Conservation (phyloP, 1,140 invertebrate genomes). For the Hypothenemus hampei region DNA sequence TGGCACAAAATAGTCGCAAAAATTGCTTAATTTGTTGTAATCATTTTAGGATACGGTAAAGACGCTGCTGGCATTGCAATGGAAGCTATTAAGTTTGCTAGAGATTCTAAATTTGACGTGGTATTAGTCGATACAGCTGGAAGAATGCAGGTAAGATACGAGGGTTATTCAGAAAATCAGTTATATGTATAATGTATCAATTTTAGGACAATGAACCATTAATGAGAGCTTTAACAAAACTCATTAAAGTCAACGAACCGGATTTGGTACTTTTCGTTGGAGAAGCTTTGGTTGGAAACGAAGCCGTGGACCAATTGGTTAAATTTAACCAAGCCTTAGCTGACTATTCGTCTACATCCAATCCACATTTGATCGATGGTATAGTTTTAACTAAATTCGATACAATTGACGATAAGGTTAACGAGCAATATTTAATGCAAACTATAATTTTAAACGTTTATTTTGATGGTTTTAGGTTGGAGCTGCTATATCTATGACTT, state of each 20-base stretch:
- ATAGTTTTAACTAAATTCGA: constrained; percentile 99
- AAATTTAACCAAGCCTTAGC: constrained; percentile 98
- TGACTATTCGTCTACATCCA: constrained; percentile 75
- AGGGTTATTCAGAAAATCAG: background rate
- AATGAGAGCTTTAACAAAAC: constrained; percentile 93
- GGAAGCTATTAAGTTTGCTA: constrained; percentile 89
- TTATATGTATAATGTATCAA: background rate
- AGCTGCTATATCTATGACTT: constrained; percentile 99
- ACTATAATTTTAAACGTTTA: background rate
- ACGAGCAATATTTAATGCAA: too few species aligned
- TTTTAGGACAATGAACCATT: constrained; percentile 89
- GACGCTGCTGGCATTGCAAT: constrained; percentile 97
- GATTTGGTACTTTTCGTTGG: constrained; percentile 98
- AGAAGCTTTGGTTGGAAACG: constrained; percentile 99
- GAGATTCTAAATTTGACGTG: constrained; percentile 78
- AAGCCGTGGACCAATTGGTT: constrained; percentile 97
- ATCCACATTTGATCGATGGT: constrained; percentile 92
- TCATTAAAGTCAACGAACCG: constrained; percentile 85
- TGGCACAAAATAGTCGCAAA: background rate
- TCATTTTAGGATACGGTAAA: constrained; percentile 77
- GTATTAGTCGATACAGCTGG: constrained; percentile 97
- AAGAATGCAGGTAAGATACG: constrained; percentile 81
- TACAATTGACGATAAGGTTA: constrained; percentile 97
- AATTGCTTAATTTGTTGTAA: constrained; percentile 41
- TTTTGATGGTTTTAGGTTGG: constrained; percentile 70